phyloP scores from a whole-genome alignment of 1,140 invertebrate genomes.

The Metaphire vulgaris region DNA sequence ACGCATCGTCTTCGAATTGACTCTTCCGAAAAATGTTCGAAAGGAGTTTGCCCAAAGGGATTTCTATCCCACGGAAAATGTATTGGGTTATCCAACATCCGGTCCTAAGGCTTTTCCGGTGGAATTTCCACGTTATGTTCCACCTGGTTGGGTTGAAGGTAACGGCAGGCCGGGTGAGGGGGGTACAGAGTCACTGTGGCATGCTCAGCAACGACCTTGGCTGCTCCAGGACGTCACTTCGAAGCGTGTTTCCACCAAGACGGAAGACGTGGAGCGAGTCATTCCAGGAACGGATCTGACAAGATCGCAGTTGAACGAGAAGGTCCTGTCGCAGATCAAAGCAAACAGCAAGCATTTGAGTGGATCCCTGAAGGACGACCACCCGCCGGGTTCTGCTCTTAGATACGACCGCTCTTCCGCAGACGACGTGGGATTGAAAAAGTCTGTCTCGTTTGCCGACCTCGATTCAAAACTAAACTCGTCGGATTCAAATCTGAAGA shows the following conservation, averaged over 20 bases:
- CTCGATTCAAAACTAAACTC: background rate
- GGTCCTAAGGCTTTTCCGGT: slow-evolving; percentile 31
- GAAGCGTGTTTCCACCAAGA: slow-evolving; percentile 2
- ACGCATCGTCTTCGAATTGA: slow-evolving; percentile 39
- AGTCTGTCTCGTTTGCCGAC: background rate
- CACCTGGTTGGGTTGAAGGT: slow-evolving; percentile 26
- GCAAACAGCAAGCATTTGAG: slow-evolving; percentile 29
- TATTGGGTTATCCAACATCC: slow-evolving; percentile 39
- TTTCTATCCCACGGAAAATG: slow-evolving; percentile 38
- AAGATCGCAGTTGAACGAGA: slow-evolving; percentile 38
- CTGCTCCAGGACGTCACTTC: background rate
- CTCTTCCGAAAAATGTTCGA: slow-evolving; percentile 40
- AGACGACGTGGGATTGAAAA: slow-evolving; percentile 10
- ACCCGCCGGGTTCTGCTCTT: no score
- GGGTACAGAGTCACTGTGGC: background rate
- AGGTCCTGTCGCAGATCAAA: slow-evolving; percentile 37
- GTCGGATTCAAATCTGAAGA: background rate
- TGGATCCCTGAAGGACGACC: background rate
- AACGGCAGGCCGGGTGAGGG: slow-evolving; percentile 25
- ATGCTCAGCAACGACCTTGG: background rate
- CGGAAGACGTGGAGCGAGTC: slow-evolving; percentile 31
- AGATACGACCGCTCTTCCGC: slow-evolving; percentile 22
- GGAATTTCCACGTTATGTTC: slow-evolving; percentile 27
- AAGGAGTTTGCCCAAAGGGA: slow-evolving; percentile 34
- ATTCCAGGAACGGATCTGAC: slow-evolving; percentile 44